These are phyloP conservation scores for Etheostoma spectabile DNA, from an alignment of 2,113 vertebrate genomes.

Conservation along the genomic window DNA sequence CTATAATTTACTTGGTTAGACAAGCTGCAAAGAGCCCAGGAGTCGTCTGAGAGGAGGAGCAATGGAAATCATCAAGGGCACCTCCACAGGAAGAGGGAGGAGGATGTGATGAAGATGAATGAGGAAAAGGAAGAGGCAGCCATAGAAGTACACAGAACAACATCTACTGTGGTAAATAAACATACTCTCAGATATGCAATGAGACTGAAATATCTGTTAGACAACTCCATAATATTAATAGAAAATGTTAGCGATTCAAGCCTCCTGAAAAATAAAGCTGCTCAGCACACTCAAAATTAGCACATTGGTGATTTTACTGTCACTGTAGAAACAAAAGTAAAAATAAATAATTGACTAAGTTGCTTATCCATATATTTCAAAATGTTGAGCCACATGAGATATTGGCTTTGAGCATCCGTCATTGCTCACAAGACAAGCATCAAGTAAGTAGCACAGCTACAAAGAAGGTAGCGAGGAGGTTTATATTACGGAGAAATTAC, in stretches of 20 bases:
- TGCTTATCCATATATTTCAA: slow-evolving; percentile 12
- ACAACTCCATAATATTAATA: slow-evolving; percentile 16
- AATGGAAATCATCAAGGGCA: slow-evolving; percentile 47
- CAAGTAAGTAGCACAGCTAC: slow-evolving; percentile 15
- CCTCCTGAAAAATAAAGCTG: slow-evolving; percentile 11
- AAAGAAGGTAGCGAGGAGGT: slow-evolving; percentile 1
- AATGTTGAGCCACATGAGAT: slow-evolving; percentile 7
- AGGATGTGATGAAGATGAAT: slow-evolving; percentile 58
- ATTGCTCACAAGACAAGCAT: neutral
- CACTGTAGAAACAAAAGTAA: slow-evolving; percentile 9
- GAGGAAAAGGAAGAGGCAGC: slow-evolving; percentile 26
- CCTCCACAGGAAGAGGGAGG: slow-evolving; percentile 47
- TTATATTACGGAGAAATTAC: slow-evolving; percentile 30
- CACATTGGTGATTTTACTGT: neutral
- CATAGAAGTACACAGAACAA: slow-evolving; percentile 35
- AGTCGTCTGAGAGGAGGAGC: slow-evolving; percentile 39
- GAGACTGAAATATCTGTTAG: slow-evolving; percentile 50
- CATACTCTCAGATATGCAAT: slow-evolving; percentile 47
- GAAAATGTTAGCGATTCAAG: slow-evolving; percentile 33
- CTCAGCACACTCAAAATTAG: slow-evolving; percentile 26
- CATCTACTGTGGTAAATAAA: slow-evolving; percentile 47
- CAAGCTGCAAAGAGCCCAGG: slow-evolving; percentile 21
- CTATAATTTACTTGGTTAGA: slow-evolving; percentile 49
- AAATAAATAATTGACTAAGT: neutral
- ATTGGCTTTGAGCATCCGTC: neutral